Percentiles rank a stretch among this genome's conserved stretches.
Conservation (phyloP, 2,888 invertebrate species). For the Agriopis marginaria region DNA sequence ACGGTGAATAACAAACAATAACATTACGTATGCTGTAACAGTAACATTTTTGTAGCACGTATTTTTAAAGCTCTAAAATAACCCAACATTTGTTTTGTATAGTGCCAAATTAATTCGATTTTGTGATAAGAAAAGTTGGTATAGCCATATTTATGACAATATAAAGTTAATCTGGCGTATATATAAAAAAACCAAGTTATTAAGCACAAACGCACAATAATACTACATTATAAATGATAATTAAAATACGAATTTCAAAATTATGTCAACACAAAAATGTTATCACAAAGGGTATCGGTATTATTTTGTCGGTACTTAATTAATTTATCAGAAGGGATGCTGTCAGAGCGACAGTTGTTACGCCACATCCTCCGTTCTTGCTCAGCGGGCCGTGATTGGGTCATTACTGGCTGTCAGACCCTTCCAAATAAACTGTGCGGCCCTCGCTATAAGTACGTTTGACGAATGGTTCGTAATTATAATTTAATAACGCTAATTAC, state of each 20-base stretch:
- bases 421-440: conserved; percentile 33
- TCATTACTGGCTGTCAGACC: conserved; percentile 39
- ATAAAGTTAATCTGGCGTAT: too few species aligned
- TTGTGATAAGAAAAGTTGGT: background rate
- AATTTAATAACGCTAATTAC: background rate
- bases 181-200: background rate
- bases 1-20: too few species aligned
- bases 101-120: background rate
- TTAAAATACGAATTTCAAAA: conserved; percentile 8
- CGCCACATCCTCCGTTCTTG: conserved; percentile 41
- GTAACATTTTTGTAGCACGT: background rate
- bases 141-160: too few species aligned
- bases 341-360: conserved; percentile 36
- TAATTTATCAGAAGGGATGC: conserved; percentile 44
- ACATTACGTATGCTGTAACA: too few species aligned
- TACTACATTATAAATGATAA: background rate
- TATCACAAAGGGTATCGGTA: conserved; percentile 35
- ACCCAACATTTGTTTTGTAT: background rate
- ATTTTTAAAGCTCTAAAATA: background rate
- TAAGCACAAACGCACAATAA: background rate
- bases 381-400: conserved; percentile 42
- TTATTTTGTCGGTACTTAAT: conserved; percentile 35
- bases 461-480: background rate
- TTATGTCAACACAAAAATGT: conserved; percentile 17
- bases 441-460: background rate